Conservation (phyloP, 2,113 vertebrate species). For the Chloropsis hardwickii region DNA sequence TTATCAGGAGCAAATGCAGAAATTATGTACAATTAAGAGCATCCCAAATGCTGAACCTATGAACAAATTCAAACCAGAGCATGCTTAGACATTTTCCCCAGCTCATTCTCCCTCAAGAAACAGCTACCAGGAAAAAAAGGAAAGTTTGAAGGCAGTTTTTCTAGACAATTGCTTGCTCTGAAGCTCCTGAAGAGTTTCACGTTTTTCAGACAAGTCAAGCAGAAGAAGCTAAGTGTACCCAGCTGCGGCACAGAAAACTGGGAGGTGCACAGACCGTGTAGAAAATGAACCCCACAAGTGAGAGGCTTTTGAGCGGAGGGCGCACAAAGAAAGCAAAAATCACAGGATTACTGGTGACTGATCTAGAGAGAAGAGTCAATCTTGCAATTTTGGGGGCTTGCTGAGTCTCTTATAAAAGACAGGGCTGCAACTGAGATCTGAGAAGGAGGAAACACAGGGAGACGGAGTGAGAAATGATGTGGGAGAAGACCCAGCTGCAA, state of each 20-base stretch:
- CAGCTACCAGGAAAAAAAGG: neutral
- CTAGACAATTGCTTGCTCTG: neutral
- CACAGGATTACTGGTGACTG: neutral
- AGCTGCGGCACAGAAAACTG: constrained; percentile 15
- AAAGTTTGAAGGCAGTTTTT: neutral
- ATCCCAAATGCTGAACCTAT: neutral
- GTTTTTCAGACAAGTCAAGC: constrained; percentile 26
- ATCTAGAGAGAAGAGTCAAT: neutral
- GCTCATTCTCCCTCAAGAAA: neutral
- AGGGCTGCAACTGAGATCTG: neutral
- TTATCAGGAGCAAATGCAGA: neutral
- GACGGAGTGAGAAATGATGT: neutral
- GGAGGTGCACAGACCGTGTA: neutral
- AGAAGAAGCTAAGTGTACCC: constrained; percentile 23
- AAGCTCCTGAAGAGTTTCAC: constrained; percentile 15
- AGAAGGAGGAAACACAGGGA: neutral
- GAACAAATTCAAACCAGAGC: neutral
- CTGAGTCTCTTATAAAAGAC: constrained; percentile 26
- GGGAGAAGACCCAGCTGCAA: neutral
- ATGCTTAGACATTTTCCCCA: neutral
- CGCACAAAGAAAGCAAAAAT: constrained; percentile 2
- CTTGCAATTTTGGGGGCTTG: constrained; percentile 4
- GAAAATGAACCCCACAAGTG: neutral
- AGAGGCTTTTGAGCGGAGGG: neutral
- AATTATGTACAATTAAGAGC: neutral